Evolutionary conservation across 2,888 invertebrate species (phyloP).

Genomic region (Habrosyne pyritoides): DNA sequence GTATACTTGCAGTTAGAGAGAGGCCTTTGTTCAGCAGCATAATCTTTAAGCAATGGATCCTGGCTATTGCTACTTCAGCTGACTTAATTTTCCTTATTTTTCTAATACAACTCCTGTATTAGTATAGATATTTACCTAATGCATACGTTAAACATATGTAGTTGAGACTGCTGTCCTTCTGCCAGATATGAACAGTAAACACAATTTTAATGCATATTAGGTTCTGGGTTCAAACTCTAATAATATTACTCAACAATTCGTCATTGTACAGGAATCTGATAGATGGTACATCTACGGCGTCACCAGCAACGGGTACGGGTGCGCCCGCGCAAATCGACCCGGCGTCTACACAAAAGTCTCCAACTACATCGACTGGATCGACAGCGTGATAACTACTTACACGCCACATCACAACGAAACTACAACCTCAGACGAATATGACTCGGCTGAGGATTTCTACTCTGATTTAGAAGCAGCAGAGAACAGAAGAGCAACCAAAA

Average conservation of each 20-base stretch:
- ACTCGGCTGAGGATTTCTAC: slow-evolving; percentile 62
- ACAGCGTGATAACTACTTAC: slow-evolving; percentile 75
- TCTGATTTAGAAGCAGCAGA: slow-evolving; percentile 73
- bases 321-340: slow-evolving; percentile 90
- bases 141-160: too few species aligned
- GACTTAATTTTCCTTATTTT: too few species aligned
- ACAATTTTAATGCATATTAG: background rate
- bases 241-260: background rate
- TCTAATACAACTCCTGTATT: too few species aligned
- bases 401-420: slow-evolving; percentile 54
- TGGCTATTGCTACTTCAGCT: too few species aligned
- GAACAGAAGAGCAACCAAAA: slow-evolving; percentile 55
- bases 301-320: slow-evolving; percentile 92
- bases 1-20: too few species aligned
- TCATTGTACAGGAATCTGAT: slow-evolving; percentile 66
- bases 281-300: slow-evolving; percentile 85
- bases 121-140: too few species aligned
- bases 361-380: slow-evolving; percentile 89
- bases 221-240: too few species aligned
- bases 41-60: too few species aligned
- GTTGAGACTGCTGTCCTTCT: too few species aligned
- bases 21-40: too few species aligned
- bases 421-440: slow-evolving; percentile 34
- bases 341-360: slow-evolving; percentile 92
- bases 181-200: too few species aligned